Conservation (phyloP, 35 echinoderm and acorn worm genomes). For the Apostichopus californicus region DNA sequence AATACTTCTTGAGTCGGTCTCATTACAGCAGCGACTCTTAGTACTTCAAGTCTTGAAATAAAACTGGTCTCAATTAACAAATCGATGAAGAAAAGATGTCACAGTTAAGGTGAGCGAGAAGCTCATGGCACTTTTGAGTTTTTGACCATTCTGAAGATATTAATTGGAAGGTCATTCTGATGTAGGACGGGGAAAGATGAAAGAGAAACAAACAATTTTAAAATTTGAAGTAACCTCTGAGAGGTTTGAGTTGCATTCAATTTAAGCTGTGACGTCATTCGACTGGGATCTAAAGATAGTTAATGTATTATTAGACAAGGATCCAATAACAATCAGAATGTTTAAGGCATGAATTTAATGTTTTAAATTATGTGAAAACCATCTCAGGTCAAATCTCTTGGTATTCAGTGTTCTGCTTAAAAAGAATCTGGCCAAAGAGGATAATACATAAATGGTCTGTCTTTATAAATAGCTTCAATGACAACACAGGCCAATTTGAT, state of each 20-base stretch:
- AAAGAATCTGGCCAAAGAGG: too few relatives aligned
- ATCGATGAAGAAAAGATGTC: conserved; percentile 5
- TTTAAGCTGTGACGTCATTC: not conserved
- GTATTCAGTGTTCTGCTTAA: too few relatives aligned
- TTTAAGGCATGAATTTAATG: too few relatives aligned
- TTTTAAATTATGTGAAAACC: too few relatives aligned
- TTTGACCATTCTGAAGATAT: conserved; percentile 2
- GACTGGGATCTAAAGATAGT: too few relatives aligned
- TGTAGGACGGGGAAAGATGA: conserved; percentile 4
- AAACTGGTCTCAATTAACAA: conserved; percentile 20
- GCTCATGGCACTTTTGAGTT: not conserved
- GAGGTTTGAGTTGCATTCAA: not conserved
- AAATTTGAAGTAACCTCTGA: not conserved
- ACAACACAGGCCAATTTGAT: too few relatives aligned
- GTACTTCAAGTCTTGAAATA: conserved; percentile 23
- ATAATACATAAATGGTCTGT: too few relatives aligned
- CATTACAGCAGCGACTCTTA: not conserved
- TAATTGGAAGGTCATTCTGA: conserved; percentile 34
- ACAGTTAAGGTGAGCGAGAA: not conserved
- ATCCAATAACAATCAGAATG: too few relatives aligned
- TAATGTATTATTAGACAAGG: too few relatives aligned
- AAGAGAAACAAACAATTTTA: not conserved
- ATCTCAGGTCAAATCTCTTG: too few relatives aligned
- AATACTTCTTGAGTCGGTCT: conserved; percentile 17
- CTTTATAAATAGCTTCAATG: too few relatives aligned